Evolutionary conservation across 2,888 invertebrate genomes (phyloP).

Genomic region (Apocheima hispidaria): DNA sequence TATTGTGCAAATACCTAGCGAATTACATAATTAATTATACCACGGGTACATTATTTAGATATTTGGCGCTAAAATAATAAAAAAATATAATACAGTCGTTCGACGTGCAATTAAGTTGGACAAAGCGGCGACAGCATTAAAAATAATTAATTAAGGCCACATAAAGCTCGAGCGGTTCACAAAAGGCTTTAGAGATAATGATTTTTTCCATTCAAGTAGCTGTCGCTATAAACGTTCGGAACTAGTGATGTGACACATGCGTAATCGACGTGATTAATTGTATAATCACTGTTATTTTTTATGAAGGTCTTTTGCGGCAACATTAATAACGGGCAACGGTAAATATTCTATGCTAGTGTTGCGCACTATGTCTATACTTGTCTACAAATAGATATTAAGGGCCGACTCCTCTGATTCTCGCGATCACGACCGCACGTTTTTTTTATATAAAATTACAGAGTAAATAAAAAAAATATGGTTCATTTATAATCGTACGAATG

Average conservation of each 20-base stretch:
- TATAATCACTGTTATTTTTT: conserved; percentile 51
- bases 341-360: conserved; percentile 25
- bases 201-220: conserved; percentile 71
- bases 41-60: background rate
- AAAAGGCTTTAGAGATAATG: conserved; percentile 64
- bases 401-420: too few species aligned
- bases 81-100: conserved; percentile 17
- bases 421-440: too few species aligned
- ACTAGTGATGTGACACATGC: conserved; percentile 70
- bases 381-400: too few species aligned
- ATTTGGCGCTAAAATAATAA: conserved; percentile 17
- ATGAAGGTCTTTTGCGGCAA: conserved; percentile 38
- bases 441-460: too few species aligned
- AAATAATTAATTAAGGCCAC: conserved; percentile 78
- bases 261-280: conserved; percentile 70
- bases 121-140: conserved; percentile 60
- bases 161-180: conserved; percentile 65
- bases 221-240: conserved; percentile 69
- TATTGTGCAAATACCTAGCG: too few species aligned
- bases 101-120: conserved; percentile 22
- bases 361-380: background rate
- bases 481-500: too few species aligned
- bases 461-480: too few species aligned
- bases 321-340: conserved; percentile 27
- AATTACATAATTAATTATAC: too few species aligned